Evolutionary conservation across 2,797 vertebrate species (phyloP).

Genomic region (Typhlichthys subterraneus): DNA sequence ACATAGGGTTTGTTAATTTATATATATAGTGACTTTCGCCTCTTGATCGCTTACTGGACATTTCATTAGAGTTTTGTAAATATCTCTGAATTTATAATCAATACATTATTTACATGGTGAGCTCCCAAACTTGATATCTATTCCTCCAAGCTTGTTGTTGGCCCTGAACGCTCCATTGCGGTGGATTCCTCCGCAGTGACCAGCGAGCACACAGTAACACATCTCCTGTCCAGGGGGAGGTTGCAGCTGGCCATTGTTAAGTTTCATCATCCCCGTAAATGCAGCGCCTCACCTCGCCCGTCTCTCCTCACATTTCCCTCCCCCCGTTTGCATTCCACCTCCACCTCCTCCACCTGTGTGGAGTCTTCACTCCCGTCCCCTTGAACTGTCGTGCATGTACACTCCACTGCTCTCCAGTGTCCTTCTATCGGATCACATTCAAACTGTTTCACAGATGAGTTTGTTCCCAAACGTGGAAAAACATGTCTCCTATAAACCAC

Average conservation of each 20-base stretch:
- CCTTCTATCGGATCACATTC: constrained; percentile 9
- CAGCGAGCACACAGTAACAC: constrained; percentile 18
- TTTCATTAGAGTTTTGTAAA: too few relatives aligned
- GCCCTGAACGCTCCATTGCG: constrained; percentile 28
- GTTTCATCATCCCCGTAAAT: constrained; percentile 57
- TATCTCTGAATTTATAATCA: background rate
- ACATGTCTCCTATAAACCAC: too few relatives aligned
- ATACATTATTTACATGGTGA: background rate
- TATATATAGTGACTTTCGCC: background rate
- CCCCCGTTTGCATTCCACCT: background rate
- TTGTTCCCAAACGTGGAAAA: too few relatives aligned
- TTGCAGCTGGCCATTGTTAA: constrained; percentile 57
- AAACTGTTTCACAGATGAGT: too few relatives aligned
- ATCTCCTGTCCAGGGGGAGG: constrained; percentile 41
- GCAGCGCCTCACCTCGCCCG: constrained; percentile 33
- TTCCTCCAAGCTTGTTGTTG: constrained; percentile 18
- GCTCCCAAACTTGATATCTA: background rate
- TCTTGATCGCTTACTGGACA: too few relatives aligned
- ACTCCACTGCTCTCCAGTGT: constrained; percentile 8
- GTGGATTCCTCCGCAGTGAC: constrained; percentile 20
- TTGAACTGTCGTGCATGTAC: constrained; percentile 30
- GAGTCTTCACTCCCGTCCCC: constrained; percentile 2
- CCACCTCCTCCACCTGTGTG: constrained; percentile 23
- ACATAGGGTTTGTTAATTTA: background rate
- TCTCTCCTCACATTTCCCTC: constrained; percentile 27